phyloP scores from a whole-genome alignment of 2,888 invertebrate species.

The Entomobrya multifasciata region DNA sequence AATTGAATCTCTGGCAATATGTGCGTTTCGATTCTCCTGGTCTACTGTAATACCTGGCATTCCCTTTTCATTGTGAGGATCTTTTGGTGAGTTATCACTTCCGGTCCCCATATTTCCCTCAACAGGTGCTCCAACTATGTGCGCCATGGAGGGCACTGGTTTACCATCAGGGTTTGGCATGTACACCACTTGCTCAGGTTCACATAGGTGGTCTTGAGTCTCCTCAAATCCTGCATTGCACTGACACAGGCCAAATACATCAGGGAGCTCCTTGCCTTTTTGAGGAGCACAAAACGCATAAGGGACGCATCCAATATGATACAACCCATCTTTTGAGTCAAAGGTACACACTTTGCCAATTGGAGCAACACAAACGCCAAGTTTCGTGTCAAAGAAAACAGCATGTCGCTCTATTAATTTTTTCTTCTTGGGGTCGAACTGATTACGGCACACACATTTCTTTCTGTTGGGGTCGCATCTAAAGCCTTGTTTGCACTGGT shows the following conservation, averaged over 20 bases:
- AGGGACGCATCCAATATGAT: constrained; percentile 37
- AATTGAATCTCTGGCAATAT: no score
- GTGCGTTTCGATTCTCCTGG: background rate
- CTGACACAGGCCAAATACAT: constrained; percentile 29
- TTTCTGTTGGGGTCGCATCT: constrained; percentile 5
- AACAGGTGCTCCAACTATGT: background rate
- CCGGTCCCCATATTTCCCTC: background rate
- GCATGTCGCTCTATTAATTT: background rate
- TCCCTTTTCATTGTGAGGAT: no score
- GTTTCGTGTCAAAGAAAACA: constrained; percentile 17
- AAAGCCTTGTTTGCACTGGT: background rate
- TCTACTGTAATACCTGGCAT: background rate
- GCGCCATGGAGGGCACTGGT: background rate
- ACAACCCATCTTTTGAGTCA: constrained; percentile 1
- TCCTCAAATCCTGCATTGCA: constrained; percentile 33
- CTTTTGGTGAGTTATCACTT: background rate
- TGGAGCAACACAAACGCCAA: constrained; percentile 19
- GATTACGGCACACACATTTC: constrained; percentile 41
- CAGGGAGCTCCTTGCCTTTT: background rate
- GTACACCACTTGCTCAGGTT: background rate
- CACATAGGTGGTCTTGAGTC: constrained; percentile 42
- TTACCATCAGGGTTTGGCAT: background rate
- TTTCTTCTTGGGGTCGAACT: background rate
- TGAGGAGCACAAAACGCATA: constrained; percentile 26
- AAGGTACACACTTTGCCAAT: constrained; percentile 46